Evolutionary conservation across 2,113 vertebrate species (phyloP).

Genomic region (Erythrocercus mccallii): DNA sequence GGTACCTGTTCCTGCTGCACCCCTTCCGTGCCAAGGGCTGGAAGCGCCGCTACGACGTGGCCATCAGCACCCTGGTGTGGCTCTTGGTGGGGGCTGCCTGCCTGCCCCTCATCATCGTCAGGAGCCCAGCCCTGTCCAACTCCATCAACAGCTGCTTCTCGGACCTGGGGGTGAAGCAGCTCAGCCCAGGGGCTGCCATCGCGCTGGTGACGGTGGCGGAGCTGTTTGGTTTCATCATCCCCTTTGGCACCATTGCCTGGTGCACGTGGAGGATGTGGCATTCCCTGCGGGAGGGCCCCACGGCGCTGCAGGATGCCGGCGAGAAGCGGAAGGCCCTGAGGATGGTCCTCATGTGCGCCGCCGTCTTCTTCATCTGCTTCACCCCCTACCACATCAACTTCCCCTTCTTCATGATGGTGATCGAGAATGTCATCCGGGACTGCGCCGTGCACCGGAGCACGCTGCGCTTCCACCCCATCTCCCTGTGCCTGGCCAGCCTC

Average conservation of each 20-base stretch:
- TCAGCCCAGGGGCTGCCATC: slow-evolving; percentile 46
- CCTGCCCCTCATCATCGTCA: slow-evolving; percentile 80
- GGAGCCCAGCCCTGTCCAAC: slow-evolving; percentile 52
- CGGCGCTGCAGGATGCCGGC: not conserved
- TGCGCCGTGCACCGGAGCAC: slow-evolving; percentile 63
- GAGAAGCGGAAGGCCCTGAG: slow-evolving; percentile 81
- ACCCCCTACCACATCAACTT: slow-evolving; percentile 90
- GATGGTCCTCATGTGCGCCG: slow-evolving; percentile 82
- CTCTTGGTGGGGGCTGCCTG: slow-evolving; percentile 77
- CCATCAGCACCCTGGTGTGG: slow-evolving; percentile 79
- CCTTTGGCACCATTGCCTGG: slow-evolving; percentile 76
- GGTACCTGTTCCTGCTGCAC: slow-evolving; percentile 79
- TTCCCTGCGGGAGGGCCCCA: slow-evolving; percentile 65
- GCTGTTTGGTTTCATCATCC: slow-evolving; percentile 83
- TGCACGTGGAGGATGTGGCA: slow-evolving; percentile 78
- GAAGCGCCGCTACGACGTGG: slow-evolving; percentile 81
- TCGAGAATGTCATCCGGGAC: slow-evolving; percentile 70
- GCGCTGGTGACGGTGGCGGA: slow-evolving; percentile 77
- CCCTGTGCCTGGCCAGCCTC: slow-evolving; percentile 85
- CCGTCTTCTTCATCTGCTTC: slow-evolving; percentile 88
- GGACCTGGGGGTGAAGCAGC: slow-evolving; percentile 75
- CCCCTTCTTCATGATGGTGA: slow-evolving; percentile 84
- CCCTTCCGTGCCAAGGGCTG: slow-evolving; percentile 82
- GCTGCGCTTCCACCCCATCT: slow-evolving; percentile 80
- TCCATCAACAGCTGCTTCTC: slow-evolving; percentile 79